These are phyloP conservation scores for Laothoe populi DNA, from an alignment of 2,888 invertebrate species.

Conservation along the genomic window DNA sequence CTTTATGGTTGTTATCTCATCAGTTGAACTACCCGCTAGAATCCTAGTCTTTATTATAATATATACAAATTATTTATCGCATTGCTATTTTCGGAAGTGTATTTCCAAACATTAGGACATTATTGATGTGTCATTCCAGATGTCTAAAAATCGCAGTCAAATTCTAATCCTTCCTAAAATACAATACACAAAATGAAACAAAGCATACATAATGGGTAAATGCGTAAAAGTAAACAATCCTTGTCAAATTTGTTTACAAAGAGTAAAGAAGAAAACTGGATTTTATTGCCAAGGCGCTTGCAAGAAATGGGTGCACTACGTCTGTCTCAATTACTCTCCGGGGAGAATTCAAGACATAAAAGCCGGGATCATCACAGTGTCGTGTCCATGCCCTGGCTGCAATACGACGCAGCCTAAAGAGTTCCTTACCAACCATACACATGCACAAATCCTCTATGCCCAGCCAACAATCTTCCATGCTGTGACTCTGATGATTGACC, in stretches of 20 bases:
- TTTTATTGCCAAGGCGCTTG: background rate
- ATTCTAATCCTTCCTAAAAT: background rate
- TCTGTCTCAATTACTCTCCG: background rate
- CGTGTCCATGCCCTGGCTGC: background rate
- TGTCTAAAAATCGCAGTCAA: background rate
- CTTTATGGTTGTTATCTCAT: too few relatives aligned
- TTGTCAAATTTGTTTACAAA: constrained; percentile 5
- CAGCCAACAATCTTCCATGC: background rate
- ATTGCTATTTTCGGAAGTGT: too few relatives aligned
- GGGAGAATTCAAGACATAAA: constrained; percentile 3
- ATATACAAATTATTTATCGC: too few relatives aligned
- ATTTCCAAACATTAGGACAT: too few relatives aligned
- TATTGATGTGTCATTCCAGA: background rate
- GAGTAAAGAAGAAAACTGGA: background rate
- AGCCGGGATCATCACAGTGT: background rate
- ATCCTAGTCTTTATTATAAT: too few relatives aligned
- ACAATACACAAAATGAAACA: constrained; percentile 9
- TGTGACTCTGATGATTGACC: background rate
- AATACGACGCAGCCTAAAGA: background rate
- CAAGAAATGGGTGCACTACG: constrained; percentile 4
- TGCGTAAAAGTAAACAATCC: background rate
- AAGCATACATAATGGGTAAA: background rate
- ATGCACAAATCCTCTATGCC: background rate
- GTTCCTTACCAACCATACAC: background rate
- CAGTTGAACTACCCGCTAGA: too few relatives aligned